phyloP scores from a whole-genome alignment of 1,140 invertebrate genomes.

The Drosophila sulfurigaster region DNA sequence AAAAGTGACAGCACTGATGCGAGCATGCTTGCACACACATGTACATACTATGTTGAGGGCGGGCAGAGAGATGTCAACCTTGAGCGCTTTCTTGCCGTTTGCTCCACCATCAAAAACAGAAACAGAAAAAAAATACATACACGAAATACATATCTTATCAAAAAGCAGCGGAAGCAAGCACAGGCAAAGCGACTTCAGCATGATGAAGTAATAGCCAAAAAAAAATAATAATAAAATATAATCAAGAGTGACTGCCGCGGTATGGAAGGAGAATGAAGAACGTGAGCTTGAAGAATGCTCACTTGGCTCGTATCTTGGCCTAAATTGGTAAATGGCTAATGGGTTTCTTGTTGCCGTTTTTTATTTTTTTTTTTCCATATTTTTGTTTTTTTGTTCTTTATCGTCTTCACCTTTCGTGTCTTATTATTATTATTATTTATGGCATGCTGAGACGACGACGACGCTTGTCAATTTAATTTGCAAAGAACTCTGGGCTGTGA shows the following conservation, averaged over 20 bases:
- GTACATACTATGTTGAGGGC: constrained; percentile 31
- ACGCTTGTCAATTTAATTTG: constrained; percentile 41
- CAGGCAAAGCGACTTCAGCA: constrained; percentile 25
- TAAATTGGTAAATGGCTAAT: constrained; percentile 73
- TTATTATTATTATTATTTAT: constrained; percentile 45
- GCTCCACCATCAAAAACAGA: background rate
- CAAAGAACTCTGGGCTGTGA: constrained; percentile 40
- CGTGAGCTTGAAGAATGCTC: constrained; percentile 41
- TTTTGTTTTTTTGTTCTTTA: constrained; percentile 6
- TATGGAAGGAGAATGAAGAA: constrained; percentile 11
- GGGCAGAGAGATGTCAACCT: constrained; percentile 62
- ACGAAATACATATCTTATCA: constrained; percentile 64
- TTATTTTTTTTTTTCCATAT: background rate
- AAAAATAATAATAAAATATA: constrained; percentile 59
- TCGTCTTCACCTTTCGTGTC: constrained; percentile 15
- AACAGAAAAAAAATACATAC: background rate
- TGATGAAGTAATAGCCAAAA: constrained; percentile 76
- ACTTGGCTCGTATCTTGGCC: constrained; percentile 56
- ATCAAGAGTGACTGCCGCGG: constrained; percentile 50
- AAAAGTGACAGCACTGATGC: background rate
- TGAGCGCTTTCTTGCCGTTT: constrained; percentile 64
- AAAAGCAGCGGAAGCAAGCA: constrained; percentile 57
- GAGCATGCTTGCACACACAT: background rate
- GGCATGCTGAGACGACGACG: constrained; percentile 27
- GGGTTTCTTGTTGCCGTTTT: constrained; percentile 32